Percentiles rank a stretch among this genome's conserved stretches.
phyloP scores from a whole-genome alignment of 2,888 invertebrate genomes.

The Mayetiola destructor region DNA sequence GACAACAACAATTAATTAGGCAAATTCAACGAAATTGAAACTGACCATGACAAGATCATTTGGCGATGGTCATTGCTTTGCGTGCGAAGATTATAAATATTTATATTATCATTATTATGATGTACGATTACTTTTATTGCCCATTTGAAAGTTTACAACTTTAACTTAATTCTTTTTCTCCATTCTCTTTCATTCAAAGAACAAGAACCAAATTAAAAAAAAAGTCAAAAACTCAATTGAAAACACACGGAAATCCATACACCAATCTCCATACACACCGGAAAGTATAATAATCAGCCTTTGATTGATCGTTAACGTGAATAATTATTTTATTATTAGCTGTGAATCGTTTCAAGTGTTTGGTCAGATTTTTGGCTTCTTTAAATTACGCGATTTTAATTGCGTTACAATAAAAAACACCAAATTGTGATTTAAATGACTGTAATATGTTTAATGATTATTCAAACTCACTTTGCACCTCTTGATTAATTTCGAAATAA shows the following conservation, averaged over 20 bases:
- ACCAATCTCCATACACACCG: no score
- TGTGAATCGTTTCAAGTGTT: background rate
- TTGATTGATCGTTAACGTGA: slow-evolving; percentile 12
- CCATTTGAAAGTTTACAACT: background rate
- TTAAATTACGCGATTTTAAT: no score
- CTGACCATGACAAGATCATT: background rate
- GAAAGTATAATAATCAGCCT: background rate
- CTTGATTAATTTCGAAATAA: background rate
- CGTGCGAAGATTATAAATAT: slow-evolving; percentile 13
- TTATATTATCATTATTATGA: slow-evolving; percentile 12
- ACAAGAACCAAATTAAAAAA: background rate
- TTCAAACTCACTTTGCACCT: background rate
- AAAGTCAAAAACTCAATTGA: background rate
- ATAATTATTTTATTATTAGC: slow-evolving; percentile 2
- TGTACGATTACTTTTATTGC: slow-evolving; percentile 12
- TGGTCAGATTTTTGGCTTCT: slow-evolving; percentile 13
- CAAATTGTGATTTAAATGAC: background rate
- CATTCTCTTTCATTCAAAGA: background rate
- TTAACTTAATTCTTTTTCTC: background rate
- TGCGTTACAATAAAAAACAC: background rate
- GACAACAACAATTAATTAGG: slow-evolving; percentile 1
- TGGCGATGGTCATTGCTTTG: no score
- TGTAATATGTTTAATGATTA: slow-evolving; percentile 1
- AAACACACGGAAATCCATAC: background rate
- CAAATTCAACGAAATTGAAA: background rate